Conservation (phyloP, 2,797 vertebrate genomes). For the Scleropages formosus region DNA sequence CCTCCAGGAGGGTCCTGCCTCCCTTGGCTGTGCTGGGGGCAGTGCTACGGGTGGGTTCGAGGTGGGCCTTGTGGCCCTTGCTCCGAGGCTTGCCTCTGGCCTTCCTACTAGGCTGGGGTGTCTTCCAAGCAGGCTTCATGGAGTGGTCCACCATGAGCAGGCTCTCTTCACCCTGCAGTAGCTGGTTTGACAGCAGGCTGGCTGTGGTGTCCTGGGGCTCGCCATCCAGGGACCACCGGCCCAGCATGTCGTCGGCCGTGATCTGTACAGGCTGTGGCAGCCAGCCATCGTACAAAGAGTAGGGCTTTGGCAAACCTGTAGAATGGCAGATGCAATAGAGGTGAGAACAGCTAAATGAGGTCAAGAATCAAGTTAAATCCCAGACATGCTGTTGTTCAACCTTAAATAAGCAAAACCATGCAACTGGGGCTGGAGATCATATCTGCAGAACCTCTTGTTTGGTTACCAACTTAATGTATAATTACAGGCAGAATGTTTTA, state of each 20-base stretch:
- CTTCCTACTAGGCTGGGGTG: slow-evolving; percentile 81
- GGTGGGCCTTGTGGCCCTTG: slow-evolving; percentile 65
- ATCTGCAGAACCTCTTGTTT: too few species aligned
- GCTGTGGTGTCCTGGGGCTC: slow-evolving; percentile 79
- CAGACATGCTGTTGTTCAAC: not conserved
- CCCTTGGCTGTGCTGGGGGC: slow-evolving; percentile 28
- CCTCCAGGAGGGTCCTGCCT: slow-evolving; percentile 40
- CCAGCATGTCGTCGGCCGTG: slow-evolving; percentile 91
- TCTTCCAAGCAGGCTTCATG: slow-evolving; percentile 82
- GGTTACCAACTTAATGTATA: too few species aligned
- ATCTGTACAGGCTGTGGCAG: slow-evolving; percentile 92
- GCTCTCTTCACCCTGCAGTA: slow-evolving; percentile 89
- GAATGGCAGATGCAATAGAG: not conserved
- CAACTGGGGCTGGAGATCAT: not conserved
- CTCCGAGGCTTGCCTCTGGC: slow-evolving; percentile 65
- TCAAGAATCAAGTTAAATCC: not conserved
- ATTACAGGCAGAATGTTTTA: too few species aligned
- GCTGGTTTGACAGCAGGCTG: slow-evolving; percentile 85
- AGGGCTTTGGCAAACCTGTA: slow-evolving; percentile 85
- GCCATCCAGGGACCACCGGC: slow-evolving; percentile 88
- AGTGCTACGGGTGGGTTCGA: not conserved
- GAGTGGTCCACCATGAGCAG: slow-evolving; percentile 94
- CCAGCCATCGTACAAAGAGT: slow-evolving; percentile 94
- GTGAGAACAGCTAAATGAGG: not conserved
- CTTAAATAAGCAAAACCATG: not conserved